phyloP scores from a whole-genome alignment of 2,888 invertebrate species.

The Hypomecis atomaria region DNA sequence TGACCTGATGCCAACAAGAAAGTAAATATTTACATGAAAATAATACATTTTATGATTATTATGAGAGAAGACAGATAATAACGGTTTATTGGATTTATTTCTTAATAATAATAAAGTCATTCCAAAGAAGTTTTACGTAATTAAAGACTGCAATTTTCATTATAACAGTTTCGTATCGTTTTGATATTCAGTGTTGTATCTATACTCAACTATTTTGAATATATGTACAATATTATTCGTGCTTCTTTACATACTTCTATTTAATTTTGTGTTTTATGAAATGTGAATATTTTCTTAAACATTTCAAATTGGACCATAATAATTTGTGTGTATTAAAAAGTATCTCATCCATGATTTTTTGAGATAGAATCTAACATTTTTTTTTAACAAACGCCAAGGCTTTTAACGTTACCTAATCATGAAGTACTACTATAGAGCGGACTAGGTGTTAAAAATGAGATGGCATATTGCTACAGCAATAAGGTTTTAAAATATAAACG shows the following conservation, averaged over 20 bases:
- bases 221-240: too few relatives aligned
- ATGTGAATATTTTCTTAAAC: too few relatives aligned
- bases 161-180: slow-evolving; percentile 39
- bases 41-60: slow-evolving; percentile 45
- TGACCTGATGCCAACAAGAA: slow-evolving; percentile 61
- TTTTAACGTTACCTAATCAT: too few relatives aligned
- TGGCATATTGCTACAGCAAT: too few relatives aligned
- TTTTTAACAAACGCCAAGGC: not conserved
- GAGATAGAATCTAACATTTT: not conserved
- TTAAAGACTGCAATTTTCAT: slow-evolving; percentile 59
- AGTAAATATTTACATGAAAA: slow-evolving; percentile 42
- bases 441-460: too few relatives aligned
- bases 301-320: too few relatives aligned
- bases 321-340: not conserved
- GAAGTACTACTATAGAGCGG: too few relatives aligned
- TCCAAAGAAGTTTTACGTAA: slow-evolving; percentile 72
- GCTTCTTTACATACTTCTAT: too few relatives aligned
- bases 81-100: slow-evolving; percentile 38
- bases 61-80: slow-evolving; percentile 42
- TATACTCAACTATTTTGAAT: slow-evolving; percentile 7
- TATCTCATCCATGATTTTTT: not conserved
- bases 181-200: too few relatives aligned
- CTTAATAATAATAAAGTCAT: slow-evolving; percentile 59
- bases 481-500: too few relatives aligned
- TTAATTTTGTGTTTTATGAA: too few relatives aligned